Evolutionary conservation across 2,888 invertebrate genomes (phyloP).

Genomic region (Aphodius sticticus): DNA sequence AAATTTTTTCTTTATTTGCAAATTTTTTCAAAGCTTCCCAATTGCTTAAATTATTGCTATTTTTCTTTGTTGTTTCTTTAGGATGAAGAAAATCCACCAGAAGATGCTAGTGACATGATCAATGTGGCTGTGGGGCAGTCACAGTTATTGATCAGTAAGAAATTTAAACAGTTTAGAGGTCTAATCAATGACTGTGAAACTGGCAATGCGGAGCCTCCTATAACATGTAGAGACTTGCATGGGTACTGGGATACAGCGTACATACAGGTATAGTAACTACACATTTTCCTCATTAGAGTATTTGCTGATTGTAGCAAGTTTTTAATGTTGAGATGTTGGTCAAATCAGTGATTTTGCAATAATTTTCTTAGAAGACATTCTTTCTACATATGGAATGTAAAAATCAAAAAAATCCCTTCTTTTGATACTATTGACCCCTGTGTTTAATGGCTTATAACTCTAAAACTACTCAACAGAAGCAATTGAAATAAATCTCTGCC

Average conservation of each 20-base stretch:
- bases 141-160: conserved; percentile 76
- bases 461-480: too few species aligned
- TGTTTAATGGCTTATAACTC: too few species aligned
- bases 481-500: too few species aligned
- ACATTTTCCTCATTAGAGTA: too few species aligned
- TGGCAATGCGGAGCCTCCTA: conserved; percentile 61
- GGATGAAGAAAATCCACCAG: conserved; percentile 57
- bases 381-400: too few species aligned
- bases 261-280: conserved; percentile 65
- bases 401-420: too few species aligned
- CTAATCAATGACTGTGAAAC: conserved; percentile 61
- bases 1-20: not conserved
- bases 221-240: conserved; percentile 76
- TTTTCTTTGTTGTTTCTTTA: conserved; percentile 33
- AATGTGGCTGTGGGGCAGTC: conserved; percentile 81
- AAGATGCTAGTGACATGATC: conserved; percentile 67
- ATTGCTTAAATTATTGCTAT: not conserved
- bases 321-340: too few species aligned
- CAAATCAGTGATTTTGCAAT: conserved; percentile 7
- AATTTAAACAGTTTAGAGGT: conserved; percentile 77
- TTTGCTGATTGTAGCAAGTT: too few species aligned
- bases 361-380: not conserved
- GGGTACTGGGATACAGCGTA: conserved; percentile 91
- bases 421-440: too few species aligned
- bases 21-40: conserved; percentile 41